Evolutionary conservation across 37 sponge, comb jelly and placozoan species (phyloP), one percentile per base, ranked within the genome.

Genomic region (Aplysina aerophoba): DNA sequence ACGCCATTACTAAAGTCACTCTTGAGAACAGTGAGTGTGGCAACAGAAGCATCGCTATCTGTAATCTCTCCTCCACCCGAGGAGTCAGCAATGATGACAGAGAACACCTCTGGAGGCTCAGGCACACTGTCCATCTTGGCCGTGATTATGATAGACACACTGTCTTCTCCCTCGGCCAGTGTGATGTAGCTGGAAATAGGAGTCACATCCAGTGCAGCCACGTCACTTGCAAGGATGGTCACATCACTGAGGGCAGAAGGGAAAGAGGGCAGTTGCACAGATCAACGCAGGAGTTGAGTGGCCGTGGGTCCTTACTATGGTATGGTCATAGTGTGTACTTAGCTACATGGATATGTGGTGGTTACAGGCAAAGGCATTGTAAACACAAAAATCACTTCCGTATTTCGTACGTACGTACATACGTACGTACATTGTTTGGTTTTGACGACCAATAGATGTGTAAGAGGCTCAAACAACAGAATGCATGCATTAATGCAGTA

Each of bases 1-100:
- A 91, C 68, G 12, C 91, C 91, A 85, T 91, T 94, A 35, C 87
- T 81, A 36, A 55, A 71, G 73, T 94, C 91, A 85, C 94, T 90
- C 87, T 94, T 94, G 33, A 91, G 73, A 0, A 88, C 89, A 73
- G 83, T 93, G 1, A 87, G 63, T 60, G 24, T 55, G 16, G 90
- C 82, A 36, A 38, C 54, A 34, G 40, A 38, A 40, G 31, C 31
- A 27, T 73, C 36, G 21, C 20, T 53, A 35, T 0, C 73, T 20
- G 40, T 22, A n/a, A 88, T 84, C 53, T 85, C 62, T 41, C 87
- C 86, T 44, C 85, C 87, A 27, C 89, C 81, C 35, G 82, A 81
- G 13, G 88, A 37, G 59, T 60, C 77, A 16, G 58, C 68, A 35
- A 94, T 84, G 53, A 5, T 13, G 28, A 97, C 38, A 17, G 62